A percentile compares a stretch with the other conserved stretches of the same genome.
These are phyloP conservation scores for Sceloporus tristichus DNA, from an alignment of 2,113 vertebrate genomes.

Conservation along the genomic window DNA sequence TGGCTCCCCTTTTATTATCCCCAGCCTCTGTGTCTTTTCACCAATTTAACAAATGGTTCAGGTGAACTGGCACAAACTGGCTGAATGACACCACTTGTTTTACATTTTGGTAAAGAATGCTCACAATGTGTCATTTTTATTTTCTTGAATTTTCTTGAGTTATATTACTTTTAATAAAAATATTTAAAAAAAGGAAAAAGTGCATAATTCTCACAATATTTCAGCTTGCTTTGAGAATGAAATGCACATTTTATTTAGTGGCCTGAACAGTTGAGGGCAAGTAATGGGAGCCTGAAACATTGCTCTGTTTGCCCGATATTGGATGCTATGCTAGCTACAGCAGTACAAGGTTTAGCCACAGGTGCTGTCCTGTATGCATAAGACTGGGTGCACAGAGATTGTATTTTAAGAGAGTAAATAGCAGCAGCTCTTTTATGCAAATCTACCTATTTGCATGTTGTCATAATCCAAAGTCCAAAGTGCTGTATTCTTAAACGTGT, in stretches of 20 bases:
- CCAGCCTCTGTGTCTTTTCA: too few species aligned
- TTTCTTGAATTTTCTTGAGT: too few species aligned
- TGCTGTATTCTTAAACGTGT: slow-evolving; percentile 44
- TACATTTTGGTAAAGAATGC: too few species aligned
- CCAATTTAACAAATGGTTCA: too few species aligned
- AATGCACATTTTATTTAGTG: not conserved
- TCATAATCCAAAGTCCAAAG: slow-evolving; percentile 49
- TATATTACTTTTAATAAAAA: too few species aligned
- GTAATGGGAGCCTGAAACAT: not conserved
- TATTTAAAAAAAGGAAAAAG: too few species aligned
- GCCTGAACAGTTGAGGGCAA: not conserved
- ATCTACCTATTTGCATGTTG: slow-evolving; percentile 42
- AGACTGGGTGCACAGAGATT: not conserved
- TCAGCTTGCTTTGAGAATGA: not conserved
- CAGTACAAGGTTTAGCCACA: not conserved
- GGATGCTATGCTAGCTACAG: not conserved
- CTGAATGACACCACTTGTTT: too few species aligned
- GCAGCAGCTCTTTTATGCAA: slow-evolving; percentile 46
- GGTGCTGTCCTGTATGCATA: not conserved
- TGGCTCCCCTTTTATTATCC: too few species aligned
- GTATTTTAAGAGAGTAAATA: slow-evolving; percentile 20
- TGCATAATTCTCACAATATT: not conserved
- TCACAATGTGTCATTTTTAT: too few species aligned
- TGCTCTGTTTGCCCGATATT: not conserved
- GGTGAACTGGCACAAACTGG: too few species aligned